Conservation (phyloP, 64 coral and sea anemone species). For the Catalaphyllia jardinei region DNA sequence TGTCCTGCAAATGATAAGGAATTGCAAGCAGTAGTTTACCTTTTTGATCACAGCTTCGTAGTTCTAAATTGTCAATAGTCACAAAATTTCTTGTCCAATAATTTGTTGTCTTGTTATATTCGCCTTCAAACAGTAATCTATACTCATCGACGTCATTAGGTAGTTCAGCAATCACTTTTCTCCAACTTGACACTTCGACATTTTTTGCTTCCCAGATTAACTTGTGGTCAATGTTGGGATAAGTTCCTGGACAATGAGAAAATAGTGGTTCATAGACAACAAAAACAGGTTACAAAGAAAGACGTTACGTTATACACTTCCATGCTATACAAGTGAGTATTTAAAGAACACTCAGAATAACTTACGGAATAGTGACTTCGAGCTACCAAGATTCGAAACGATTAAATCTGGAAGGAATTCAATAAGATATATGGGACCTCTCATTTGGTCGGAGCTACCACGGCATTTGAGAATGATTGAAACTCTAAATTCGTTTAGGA, state of each 20-base stretch:
- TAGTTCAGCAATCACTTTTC: conserved; percentile 52
- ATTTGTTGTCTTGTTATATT: conserved; percentile 25
- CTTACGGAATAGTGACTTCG: no score
- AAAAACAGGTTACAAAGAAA: no score
- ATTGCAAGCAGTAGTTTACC: background rate
- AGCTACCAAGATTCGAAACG: no score
- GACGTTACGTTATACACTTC: no score
- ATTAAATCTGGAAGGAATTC: no score
- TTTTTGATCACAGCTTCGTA: conserved; percentile 28
- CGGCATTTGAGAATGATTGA: no score
- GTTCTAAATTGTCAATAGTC: conserved; percentile 51
- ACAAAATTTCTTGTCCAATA: conserved; percentile 26
- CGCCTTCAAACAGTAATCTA: conserved; percentile 34
- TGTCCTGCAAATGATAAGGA: no score
- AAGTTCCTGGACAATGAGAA: background rate
- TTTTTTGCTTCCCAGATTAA: conserved; percentile 40
- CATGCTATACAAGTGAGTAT: no score
- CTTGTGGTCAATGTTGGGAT: background rate
- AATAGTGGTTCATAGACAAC: background rate
- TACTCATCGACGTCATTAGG: conserved; percentile 33
- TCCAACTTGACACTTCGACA: conserved; percentile 43
- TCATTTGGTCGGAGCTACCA: no score
- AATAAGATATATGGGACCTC: no score
- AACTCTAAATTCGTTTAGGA: no score
- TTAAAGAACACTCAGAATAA: no score